Evolutionary conservation across 2,113 vertebrate genomes (phyloP).

Genomic region (Anguilla japonica): DNA sequence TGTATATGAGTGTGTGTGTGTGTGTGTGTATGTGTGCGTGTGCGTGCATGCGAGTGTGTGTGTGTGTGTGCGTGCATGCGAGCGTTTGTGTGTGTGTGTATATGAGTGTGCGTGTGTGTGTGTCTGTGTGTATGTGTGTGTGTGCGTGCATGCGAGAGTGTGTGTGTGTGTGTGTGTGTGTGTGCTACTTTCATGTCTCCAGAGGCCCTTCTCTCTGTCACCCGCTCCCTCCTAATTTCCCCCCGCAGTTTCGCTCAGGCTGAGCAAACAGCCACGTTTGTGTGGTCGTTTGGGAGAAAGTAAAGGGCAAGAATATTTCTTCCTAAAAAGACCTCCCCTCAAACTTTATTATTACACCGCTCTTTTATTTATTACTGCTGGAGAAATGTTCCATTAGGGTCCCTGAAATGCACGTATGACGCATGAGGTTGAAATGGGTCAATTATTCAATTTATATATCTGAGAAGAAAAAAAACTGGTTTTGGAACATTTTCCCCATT

Average conservation of each 20-base stretch:
- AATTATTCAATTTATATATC: not conserved
- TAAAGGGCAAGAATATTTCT: conserved; percentile 50
- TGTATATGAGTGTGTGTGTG: too few relatives aligned
- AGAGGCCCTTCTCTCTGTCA: not conserved
- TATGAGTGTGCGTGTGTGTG: too few relatives aligned
- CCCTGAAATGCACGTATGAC: not conserved
- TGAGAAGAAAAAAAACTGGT: not conserved
- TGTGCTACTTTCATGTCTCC: not conserved
- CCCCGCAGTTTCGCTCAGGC: conserved; percentile 26
- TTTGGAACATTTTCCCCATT: not conserved
- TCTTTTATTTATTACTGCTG: not conserved
- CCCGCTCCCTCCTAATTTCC: not conserved
- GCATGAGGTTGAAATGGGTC: not conserved
- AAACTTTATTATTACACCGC: not conserved
- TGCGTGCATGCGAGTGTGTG: too few relatives aligned
- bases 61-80: too few relatives aligned
- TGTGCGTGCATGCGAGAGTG: too few relatives aligned
- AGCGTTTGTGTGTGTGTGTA: too few relatives aligned
- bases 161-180: too few relatives aligned
- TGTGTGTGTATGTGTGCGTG: too few relatives aligned
- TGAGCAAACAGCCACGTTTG: conserved; percentile 44
- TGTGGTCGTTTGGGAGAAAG: conserved; percentile 35
- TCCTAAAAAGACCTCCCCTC: conserved; percentile 38
- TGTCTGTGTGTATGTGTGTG: too few relatives aligned
- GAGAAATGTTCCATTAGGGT: conserved; percentile 20